These are phyloP conservation scores for Labroides dimidiatus DNA, from an alignment of 2,797 vertebrate genomes.

Conservation along the genomic window DNA sequence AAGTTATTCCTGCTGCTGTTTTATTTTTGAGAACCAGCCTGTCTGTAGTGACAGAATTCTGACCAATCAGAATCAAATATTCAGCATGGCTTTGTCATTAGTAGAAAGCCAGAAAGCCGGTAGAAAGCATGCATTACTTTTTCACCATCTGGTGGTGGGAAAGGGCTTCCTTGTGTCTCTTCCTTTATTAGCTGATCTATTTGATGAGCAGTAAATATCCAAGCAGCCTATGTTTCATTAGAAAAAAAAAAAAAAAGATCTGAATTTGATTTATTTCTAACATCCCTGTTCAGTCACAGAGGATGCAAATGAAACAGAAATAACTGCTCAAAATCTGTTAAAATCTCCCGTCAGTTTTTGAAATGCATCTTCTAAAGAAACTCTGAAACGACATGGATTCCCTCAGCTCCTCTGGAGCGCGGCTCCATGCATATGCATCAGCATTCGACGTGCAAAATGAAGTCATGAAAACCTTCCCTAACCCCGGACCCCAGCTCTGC, in stretches of 20 bases:
- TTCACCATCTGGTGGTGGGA: no score
- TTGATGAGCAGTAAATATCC: not conserved
- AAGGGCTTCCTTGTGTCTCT: not conserved
- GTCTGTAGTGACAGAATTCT: no score
- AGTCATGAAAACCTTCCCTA: constrained; percentile 47
- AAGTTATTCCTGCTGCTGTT: no score
- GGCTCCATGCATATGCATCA: constrained; percentile 46
- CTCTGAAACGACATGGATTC: constrained; percentile 32
- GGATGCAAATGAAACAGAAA: not conserved
- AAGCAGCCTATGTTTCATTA: not conserved
- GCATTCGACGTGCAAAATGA: constrained; percentile 33
- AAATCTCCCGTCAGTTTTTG: not conserved
- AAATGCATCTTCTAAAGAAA: constrained; percentile 12
- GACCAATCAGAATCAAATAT: no score
- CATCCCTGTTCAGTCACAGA: not conserved
- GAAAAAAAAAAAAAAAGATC: not conserved
- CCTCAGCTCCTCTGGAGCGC: constrained; percentile 28
- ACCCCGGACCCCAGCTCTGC: constrained; percentile 39
- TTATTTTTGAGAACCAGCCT: no score
- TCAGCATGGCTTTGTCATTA: no score
- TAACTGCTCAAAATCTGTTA: not conserved
- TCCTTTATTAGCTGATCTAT: not conserved
- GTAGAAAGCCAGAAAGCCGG: no score
- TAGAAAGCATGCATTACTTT: no score
- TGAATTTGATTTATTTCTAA: not conserved